Evolutionary conservation across 2,113 vertebrate genomes (phyloP).

Genomic region (Oenanthe melanoleuca): DNA sequence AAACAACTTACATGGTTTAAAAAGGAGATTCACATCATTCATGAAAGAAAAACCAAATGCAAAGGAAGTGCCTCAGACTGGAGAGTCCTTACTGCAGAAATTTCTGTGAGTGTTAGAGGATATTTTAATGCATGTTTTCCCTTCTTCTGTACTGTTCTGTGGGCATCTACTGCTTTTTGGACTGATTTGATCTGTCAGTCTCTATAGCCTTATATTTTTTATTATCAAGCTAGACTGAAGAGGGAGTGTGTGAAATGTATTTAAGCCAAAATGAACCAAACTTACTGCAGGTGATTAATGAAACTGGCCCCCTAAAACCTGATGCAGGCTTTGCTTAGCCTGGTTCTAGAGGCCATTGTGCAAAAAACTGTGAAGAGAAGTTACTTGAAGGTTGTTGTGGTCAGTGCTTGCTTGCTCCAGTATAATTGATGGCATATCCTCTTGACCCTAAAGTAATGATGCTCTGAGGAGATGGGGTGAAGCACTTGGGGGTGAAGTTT

Average conservation of each 20-base stretch:
- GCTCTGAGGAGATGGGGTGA: background rate
- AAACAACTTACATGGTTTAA: background rate
- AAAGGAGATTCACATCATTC: background rate
- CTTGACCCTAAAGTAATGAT: background rate
- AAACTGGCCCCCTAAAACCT: background rate
- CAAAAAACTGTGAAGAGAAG: background rate
- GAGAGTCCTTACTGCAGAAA: background rate
- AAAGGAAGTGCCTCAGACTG: background rate
- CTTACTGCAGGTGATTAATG: background rate
- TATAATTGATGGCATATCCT: background rate
- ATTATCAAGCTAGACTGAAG: background rate
- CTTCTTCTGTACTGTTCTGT: background rate
- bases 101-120: background rate
- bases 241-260: background rate
- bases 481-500: background rate
- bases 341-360: background rate
- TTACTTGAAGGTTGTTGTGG: background rate
- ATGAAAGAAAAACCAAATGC: background rate
- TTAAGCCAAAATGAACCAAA: background rate
- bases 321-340: background rate
- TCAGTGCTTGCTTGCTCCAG: background rate
- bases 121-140: background rate
- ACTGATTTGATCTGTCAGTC: background rate
- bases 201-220: background rate
- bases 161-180: background rate